phyloP scores from a whole-genome alignment of 2,797 vertebrate genomes.

The Hydrocynus forskahlii region DNA sequence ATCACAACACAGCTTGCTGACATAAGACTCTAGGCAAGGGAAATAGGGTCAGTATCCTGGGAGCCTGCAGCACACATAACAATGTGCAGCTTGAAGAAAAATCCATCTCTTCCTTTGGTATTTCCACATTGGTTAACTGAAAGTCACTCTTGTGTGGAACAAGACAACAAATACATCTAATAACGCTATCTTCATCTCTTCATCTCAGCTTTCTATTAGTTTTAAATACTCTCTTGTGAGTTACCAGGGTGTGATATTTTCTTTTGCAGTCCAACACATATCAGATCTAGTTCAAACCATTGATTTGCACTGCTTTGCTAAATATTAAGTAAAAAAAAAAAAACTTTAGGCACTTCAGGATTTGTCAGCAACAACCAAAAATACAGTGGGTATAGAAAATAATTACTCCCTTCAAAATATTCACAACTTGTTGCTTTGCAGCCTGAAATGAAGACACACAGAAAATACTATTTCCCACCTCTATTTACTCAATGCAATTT shows the following conservation, averaged over 20 bases:
- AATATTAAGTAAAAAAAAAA: neutral
- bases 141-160: neutral
- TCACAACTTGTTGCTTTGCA: no score
- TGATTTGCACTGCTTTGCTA: neutral
- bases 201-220: neutral
- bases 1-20: constrained; percentile 7
- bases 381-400: no score
- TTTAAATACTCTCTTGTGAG: neutral
- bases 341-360: constrained; percentile 1
- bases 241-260: neutral
- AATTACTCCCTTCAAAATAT: no score
- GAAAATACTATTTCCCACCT: no score
- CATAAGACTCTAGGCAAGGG: constrained; percentile 3
- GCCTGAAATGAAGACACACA: no score
- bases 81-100: neutral
- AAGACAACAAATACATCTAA: neutral
- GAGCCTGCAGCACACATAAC: neutral
- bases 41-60: neutral
- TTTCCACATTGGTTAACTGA: neutral
- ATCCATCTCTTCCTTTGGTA: neutral
- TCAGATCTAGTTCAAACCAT: neutral
- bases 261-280: neutral
- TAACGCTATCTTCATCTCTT: neutral
- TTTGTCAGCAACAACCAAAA: neutral
- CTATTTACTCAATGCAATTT: no score